Evolutionary conservation across 1,140 invertebrate genomes (phyloP), one percentile per base, ranked within the genome.

Genomic region (Brachystomella parvula): DNA sequence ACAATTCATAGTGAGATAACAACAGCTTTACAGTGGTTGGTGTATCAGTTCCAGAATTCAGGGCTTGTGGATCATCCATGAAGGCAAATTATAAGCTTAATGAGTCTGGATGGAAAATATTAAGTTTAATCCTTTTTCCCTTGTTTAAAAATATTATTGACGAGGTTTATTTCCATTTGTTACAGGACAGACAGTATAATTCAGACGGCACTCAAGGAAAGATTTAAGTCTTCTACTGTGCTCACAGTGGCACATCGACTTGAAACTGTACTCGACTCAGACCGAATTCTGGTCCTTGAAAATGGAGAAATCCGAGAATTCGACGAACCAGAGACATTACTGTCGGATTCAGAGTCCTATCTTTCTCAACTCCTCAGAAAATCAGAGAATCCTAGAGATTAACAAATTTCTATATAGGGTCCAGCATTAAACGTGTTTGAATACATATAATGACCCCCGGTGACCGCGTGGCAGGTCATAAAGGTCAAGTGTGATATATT

Each of bases 171-270:
- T 44, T 44, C 9, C 39, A n/a, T 12, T 12, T 44, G 9, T 44
- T 44, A 44, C 26, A 76, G 77, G 65, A 77, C 76, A 0, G 81
- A 82, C 71, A 77, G 79, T 64, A 75, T 82, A 21, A 81, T 87
- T 80, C 80, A 90, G 81, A 84, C 83, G 79, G 94, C 92, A 0
- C 94, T 96, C 74, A 83, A 90, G 26, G 82, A 84, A 47, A 89
- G 94, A 76, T 96, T 96, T 77, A 84, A 83, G 72, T 83, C 89
- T 67, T 92, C 90, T 77, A 96, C 93, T 24, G 87, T 96, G 61
- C 82, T 96, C 35, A 96, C 93, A 0, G 96, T 96, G 77, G 94
- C 93, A 53, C 93, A 96, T 80, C 85, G 93, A 31, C 83, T 96
- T 60, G 94, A 95, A 77, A 96, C 93, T 32, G 94, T 96, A 65